These are phyloP conservation scores for Calidris pygmaea DNA, from an alignment of 2,113 vertebrate species.

Conservation along the genomic window DNA sequence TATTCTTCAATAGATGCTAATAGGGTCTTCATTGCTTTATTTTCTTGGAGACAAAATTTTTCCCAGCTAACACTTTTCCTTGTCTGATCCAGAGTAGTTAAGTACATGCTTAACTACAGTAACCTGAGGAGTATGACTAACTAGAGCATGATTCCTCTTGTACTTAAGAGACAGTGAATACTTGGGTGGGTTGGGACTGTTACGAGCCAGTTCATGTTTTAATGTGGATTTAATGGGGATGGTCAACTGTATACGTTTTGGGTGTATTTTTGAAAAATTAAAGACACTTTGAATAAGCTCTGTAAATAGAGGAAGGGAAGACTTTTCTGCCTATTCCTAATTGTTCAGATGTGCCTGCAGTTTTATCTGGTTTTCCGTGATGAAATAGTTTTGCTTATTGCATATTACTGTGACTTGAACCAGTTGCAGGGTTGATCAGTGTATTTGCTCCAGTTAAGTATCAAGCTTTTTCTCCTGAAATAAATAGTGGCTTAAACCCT, in stretches of 20 bases:
- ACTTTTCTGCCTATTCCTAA: neutral
- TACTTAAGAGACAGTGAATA: neutral
- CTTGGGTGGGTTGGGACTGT: neutral
- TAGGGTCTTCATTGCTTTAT: neutral
- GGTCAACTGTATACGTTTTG: neutral
- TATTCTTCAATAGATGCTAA: neutral
- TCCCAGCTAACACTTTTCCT: neutral
- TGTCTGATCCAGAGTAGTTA: neutral
- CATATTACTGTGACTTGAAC: neutral
- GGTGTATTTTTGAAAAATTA: neutral
- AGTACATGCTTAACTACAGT: neutral
- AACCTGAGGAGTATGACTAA: neutral
- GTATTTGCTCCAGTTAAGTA: neutral
- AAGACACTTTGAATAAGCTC: neutral
- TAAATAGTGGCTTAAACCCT: neutral
- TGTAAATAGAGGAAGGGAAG: neutral
- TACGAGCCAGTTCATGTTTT: neutral
- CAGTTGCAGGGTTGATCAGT: neutral
- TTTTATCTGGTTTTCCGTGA: neutral
- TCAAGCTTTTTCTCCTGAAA: neutral
- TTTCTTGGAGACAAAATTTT: neutral
- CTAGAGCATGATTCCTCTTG: neutral
- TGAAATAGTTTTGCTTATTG: neutral
- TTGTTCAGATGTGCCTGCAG: neutral
- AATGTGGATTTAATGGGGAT: neutral